Evolutionary conservation across 1,140 invertebrate species (phyloP).

Genomic region (Zeugodacus cucurbitae): DNA sequence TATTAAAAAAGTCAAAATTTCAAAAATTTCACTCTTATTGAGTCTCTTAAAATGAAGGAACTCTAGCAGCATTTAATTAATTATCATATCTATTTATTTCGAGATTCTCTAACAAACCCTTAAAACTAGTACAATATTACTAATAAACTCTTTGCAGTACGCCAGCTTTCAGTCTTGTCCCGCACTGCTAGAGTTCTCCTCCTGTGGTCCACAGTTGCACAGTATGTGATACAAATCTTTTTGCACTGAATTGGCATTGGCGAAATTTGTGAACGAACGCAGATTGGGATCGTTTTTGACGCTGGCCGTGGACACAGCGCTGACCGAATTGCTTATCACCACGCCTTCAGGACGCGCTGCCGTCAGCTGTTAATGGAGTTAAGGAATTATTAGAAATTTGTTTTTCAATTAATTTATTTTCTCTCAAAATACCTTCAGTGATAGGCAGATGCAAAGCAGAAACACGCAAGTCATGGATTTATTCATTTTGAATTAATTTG

Average conservation of each 20-base stretch:
- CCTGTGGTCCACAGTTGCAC: not conserved
- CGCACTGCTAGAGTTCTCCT: conserved; percentile 11
- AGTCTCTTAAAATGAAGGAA: no score
- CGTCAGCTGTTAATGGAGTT: not conserved
- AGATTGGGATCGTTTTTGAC: conserved; percentile 23
- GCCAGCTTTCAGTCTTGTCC: not conserved
- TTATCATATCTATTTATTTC: no score
- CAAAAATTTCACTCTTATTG: no score
- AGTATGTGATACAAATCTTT: conserved; percentile 6
- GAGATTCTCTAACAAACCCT: not conserved
- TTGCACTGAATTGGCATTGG: not conserved
- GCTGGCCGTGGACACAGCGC: not conserved
- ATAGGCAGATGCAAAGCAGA: not conserved
- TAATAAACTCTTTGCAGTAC: not conserved
- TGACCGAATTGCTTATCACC: not conserved
- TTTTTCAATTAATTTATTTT: not conserved
- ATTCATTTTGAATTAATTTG: not conserved
- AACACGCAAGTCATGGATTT: not conserved
- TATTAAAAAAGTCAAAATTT: no score
- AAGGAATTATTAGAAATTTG: not conserved
- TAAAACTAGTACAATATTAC: not conserved
- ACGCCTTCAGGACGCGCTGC: not conserved
- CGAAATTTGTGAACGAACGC: not conserved
- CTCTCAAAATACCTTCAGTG: not conserved
- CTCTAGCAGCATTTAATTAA: no score